Evolutionary conservation across 2,797 vertebrate species (phyloP).

Genomic region (Leptoclinus maculatus): DNA sequence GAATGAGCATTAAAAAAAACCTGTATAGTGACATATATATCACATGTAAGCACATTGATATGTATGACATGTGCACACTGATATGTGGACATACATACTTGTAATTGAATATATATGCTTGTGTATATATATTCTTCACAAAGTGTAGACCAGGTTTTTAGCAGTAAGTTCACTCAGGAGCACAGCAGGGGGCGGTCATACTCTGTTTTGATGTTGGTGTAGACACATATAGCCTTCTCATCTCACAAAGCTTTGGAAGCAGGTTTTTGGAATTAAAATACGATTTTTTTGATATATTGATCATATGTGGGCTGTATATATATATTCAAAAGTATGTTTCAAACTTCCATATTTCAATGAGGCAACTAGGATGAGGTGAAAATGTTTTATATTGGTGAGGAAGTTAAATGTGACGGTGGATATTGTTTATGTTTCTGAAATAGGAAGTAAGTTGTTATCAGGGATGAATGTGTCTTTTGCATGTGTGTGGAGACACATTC

Average conservation of each 20-base stretch:
- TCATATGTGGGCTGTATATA: not conserved
- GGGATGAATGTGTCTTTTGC: not conserved
- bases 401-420: not conserved
- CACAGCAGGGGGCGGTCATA: constrained; percentile 50
- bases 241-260: not conserved
- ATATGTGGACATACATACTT: not conserved
- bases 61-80: not conserved
- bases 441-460: not conserved
- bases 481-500: not conserved
- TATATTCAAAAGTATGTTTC: not conserved
- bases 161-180: not conserved
- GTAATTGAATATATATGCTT: not conserved
- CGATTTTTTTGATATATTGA: not conserved
- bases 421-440: not conserved
- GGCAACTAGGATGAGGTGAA: not conserved
- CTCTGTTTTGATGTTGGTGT: not conserved
- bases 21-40: not conserved
- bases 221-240: not conserved
- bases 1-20: not conserved
- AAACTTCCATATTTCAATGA: not conserved
- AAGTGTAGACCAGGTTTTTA: not conserved
- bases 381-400: not conserved
- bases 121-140: not conserved
- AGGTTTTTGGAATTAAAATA: not conserved
- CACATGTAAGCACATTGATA: not conserved